Conservation (phyloP, 2,888 invertebrate genomes). For the Drosophila paramelanica region DNA sequence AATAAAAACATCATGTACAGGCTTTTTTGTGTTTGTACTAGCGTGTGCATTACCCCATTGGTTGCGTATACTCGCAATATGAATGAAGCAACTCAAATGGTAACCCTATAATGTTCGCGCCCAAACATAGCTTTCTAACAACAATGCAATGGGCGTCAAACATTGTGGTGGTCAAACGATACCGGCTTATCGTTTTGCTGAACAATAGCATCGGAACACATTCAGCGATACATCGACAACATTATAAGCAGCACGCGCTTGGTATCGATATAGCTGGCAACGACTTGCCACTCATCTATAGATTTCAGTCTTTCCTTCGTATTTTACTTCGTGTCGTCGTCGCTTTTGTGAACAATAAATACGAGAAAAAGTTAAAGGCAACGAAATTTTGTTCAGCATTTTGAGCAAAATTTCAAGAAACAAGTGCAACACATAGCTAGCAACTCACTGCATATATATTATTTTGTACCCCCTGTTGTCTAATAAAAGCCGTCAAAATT, state of each 20-base stretch:
- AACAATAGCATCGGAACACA: neutral
- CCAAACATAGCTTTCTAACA: neutral
- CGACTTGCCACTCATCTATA: conserved; percentile 20
- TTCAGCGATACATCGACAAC: conserved; percentile 8
- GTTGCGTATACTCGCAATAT: too few species aligned
- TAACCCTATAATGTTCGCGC: too few species aligned
- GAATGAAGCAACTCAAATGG: neutral
- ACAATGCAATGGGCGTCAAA: neutral
- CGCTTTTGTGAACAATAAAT: conserved; percentile 69
- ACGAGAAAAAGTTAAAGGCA: conserved; percentile 57
- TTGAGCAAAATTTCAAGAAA: conserved; percentile 60
- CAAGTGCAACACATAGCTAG: conserved; percentile 61
- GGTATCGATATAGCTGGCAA: conserved; percentile 35
- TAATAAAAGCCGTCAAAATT: conserved; percentile 84
- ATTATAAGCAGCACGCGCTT: conserved; percentile 4
- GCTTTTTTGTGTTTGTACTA: neutral
- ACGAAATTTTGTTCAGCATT: conserved; percentile 52
- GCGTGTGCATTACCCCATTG: too few species aligned
- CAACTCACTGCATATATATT: conserved; percentile 45
- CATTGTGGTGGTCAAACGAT: neutral
- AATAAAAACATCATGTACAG: too few species aligned
- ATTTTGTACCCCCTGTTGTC: conserved; percentile 75
- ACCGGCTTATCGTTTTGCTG: neutral
- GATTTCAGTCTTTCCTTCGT: conserved; percentile 62
- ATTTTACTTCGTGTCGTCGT: conserved; percentile 72